These are phyloP conservation scores for Hycleus cichorii DNA, from an alignment of 1,140 invertebrate species.

Conservation along the genomic window DNA sequence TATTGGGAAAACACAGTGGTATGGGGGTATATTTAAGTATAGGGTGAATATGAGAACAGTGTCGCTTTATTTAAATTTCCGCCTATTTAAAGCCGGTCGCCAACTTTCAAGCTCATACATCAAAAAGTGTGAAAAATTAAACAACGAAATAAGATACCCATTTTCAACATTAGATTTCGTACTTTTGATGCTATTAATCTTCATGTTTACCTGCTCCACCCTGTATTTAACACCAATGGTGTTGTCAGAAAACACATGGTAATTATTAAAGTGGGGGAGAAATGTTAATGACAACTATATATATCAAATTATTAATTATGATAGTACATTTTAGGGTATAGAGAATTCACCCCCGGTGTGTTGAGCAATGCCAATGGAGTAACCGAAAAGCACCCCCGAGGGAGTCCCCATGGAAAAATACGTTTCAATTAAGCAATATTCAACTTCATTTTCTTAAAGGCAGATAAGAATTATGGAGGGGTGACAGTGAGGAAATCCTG, in stretches of 20 bases:
- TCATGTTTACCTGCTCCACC: conserved; percentile 6
- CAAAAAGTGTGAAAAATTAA: conserved; percentile 10
- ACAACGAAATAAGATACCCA: conserved; percentile 12
- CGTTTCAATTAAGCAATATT: neutral
- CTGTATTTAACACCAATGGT: conserved; percentile 3
- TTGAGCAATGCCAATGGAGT: neutral
- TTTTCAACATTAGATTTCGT: conserved; percentile 12
- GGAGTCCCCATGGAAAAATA: neutral
- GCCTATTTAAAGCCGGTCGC: neutral
- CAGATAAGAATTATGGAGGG: neutral
- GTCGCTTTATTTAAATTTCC: neutral
- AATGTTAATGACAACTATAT: conserved; percentile 28
- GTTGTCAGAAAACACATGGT: conserved; percentile 23
- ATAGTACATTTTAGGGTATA: neutral
- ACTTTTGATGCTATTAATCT: conserved; percentile 9
- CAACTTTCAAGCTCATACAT: conserved; percentile 4
- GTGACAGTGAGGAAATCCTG: neutral
- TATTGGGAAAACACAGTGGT: no score
- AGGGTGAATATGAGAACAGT: no score
- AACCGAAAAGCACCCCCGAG: neutral
- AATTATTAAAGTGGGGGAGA: neutral
- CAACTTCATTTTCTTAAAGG: neutral
- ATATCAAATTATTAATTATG: conserved; percentile 32
- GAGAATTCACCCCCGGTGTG: neutral
- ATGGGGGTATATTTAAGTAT: no score